These are phyloP conservation scores for Diceros bicornis DNA, from an alignment of 2,797 vertebrate genomes.

Conservation along the genomic window DNA sequence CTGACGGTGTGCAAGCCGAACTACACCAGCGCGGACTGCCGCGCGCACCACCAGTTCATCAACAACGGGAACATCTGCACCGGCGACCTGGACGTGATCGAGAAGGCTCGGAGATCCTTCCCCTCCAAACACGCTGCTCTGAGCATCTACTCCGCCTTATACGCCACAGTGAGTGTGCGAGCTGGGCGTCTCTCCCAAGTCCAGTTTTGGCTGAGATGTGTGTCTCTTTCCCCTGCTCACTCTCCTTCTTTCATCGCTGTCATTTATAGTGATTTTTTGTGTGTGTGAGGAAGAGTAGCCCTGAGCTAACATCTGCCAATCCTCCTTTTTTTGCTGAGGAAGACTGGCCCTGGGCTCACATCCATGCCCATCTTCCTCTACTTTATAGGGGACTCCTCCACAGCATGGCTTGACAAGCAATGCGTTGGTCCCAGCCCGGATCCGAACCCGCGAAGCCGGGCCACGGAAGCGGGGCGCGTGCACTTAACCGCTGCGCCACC, in stretches of 20 bases:
- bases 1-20: constrained; percentile 98
- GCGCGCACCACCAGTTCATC: constrained; percentile 95
- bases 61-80: constrained; percentile 97
- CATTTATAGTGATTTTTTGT: background rate
- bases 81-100: constrained; percentile 93
- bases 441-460: no score
- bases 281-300: no score
- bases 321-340: no score
- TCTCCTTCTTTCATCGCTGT: background rate
- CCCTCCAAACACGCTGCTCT: constrained; percentile 98
- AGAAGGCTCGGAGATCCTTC: constrained; percentile 96
- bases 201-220: rapidly evolving
- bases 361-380: no score
- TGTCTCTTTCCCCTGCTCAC: background rate
- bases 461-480: no score
- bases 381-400: no score
- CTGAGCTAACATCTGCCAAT: no score
- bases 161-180: constrained; percentile 94
- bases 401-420: no score
- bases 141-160: constrained; percentile 98
- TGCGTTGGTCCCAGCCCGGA: no score
- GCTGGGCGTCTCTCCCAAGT: background rate
- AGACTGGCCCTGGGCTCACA: no score
- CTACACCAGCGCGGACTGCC: constrained; percentile 96
- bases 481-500: no score